Evolutionary conservation across 2,113 vertebrate species (phyloP), one percentile per base, ranked within the genome.

Genomic region (Thalassoma bifasciatum): DNA sequence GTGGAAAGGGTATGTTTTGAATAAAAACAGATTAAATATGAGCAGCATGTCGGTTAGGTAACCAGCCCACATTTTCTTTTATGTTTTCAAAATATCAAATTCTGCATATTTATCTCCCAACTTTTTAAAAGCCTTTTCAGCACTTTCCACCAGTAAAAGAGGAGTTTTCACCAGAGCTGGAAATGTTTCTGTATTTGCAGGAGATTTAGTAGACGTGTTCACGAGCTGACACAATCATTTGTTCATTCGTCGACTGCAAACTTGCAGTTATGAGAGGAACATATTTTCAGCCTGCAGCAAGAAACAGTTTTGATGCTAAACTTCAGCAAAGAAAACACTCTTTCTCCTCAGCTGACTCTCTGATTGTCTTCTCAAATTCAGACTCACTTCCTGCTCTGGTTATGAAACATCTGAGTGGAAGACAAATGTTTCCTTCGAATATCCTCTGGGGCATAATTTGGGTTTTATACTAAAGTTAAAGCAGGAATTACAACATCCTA

Each of bases 11-110:
- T 68, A 30, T 22, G 57, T 58, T 72, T 51, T 72, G 70, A 81
- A 72, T 49, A 46, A 50, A 85, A 59, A 74, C 58, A 57, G 49
- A 2, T 22, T 36, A 24, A 52, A 5, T 53, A 73, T 57, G 89
- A 72, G 68, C 13, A 58, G 83, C 67, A 85, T 89, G 37, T 75
- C 73, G 63, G 89, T 84, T 5, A 86, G 72, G 21, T 67, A 56
- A 62, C 77, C 38, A 60, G 68, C 50, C 72, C 34, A 61, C 57
- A n/a, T 44, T 47, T 82, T 58, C 58, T 56, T 59, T 24, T 7
- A 51, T 60, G 59, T 71, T 64, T 52, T 68, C 59, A 88, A 88
- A 88, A n/a, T 86, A 88, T 63, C 80, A 84, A 75, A 58, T 66
- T 80, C 47, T 85, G 67, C 77, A 88, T 81, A 86, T 81, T 83